Evolutionary conservation across 2,888 invertebrate species (phyloP), one percentile per base, ranked within the genome.

Genomic region (Phortica okadai): DNA sequence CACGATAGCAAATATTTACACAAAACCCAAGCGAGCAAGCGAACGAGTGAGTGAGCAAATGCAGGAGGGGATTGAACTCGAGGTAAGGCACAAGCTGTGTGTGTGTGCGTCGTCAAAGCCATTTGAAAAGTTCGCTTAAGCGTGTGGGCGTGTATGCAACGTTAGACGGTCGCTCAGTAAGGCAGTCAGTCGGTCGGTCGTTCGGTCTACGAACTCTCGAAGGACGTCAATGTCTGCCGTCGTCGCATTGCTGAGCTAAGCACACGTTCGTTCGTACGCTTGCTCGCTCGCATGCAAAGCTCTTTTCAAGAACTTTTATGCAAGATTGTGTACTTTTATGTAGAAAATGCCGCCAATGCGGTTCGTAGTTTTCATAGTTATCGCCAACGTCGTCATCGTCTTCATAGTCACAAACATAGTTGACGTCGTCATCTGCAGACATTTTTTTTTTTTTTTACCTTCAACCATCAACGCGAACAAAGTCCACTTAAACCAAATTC

Each of bases 1-100:
- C 85, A 85, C 85, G 87, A 85, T 80, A 82, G 88, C 88, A 85
- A 85, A 85, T 87, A 85, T 85, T 85, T 85, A 83, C 82, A 79
- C 79, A 64, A 77, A 58, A 54, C 77, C 77, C 79, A 78, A 75
- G 76, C 74, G 73, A 56, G 76, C 74, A 74, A 56, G 56, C 76
- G 62, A 8, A 6, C 16, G 44, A 44, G 25, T 6, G n/a, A 44
- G 69, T 62, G 70, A 78, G 58, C 70, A 44, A 72, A 72, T 50
- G 66, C 73, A 74, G 76, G 6, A n/a, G 33, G 33, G 33, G 33
- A 33, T 33, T 33, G 33, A 70, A 70, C 70, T 25, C 70, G 25
- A 54, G 50, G 67, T 44, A 11, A 8, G 11, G 4, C 66, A 41
- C 41, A 66, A 33, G 33, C 16, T 21, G 33, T 11, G 25, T 62